Evolutionary conservation across 2,113 vertebrate species (phyloP).

Genomic region (Dicentrarchus labrax): DNA sequence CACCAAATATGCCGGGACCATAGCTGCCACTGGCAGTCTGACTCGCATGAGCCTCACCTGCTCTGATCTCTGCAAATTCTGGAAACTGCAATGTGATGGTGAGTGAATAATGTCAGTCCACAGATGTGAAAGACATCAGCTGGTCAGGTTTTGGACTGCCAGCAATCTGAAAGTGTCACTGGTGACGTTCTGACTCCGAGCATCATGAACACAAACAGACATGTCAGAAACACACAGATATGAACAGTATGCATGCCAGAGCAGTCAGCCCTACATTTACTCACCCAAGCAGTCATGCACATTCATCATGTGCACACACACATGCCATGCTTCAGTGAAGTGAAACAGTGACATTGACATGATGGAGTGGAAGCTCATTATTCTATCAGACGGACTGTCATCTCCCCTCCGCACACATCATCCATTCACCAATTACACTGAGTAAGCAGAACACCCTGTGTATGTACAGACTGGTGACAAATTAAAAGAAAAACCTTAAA

Average conservation of each 20-base stretch:
- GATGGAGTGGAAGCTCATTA: background rate
- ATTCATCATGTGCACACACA: background rate
- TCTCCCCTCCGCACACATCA: background rate
- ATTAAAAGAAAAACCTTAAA: no score
- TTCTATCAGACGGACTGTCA: background rate
- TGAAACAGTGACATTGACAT: background rate
- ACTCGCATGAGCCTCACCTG: background rate
- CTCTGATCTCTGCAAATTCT: background rate
- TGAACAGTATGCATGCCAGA: background rate
- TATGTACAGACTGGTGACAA: no score
- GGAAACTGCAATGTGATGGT: background rate
- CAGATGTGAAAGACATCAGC: background rate
- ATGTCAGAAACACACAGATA: background rate
- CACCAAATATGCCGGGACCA: constrained; percentile 1
- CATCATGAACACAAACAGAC: background rate
- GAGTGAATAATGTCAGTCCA: background rate
- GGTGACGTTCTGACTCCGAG: background rate
- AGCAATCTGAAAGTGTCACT: background rate
- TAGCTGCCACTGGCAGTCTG: background rate
- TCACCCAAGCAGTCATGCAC: background rate
- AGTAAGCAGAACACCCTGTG: background rate
- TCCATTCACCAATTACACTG: background rate
- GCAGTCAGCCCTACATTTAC: background rate
- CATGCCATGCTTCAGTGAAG: background rate
- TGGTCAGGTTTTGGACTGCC: background rate